phyloP scores from a whole-genome alignment of 2,888 invertebrate genomes.

The Habroteleia sp. region DNA sequence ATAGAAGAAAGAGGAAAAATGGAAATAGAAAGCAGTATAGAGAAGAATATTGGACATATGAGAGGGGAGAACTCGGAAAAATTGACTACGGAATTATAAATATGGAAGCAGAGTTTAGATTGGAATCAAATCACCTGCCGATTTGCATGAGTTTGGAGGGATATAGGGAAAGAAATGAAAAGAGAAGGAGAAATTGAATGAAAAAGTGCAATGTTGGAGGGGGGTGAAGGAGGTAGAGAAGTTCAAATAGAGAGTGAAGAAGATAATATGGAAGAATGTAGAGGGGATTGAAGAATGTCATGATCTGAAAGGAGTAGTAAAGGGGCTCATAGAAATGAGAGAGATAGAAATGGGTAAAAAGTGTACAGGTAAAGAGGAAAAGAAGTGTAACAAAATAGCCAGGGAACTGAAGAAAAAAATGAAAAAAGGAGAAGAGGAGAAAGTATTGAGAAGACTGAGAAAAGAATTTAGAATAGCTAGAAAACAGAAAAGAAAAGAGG shows the following conservation, averaged over 20 bases:
- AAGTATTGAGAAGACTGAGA: neutral
- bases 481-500: neutral
- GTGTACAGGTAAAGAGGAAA: neutral
- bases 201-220: too few relatives aligned
- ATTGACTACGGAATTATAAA: neutral
- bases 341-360: neutral
- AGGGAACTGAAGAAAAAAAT: neutral
- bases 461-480: neutral
- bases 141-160: neutral
- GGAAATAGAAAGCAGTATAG: neutral
- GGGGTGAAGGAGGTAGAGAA: too few relatives aligned
- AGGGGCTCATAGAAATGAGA: neutral
- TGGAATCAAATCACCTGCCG: constrained; percentile 4
- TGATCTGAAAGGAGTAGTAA: neutral
- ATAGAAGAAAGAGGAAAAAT: neutral
- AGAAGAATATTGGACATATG: constrained; percentile 5
- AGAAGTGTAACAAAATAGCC: neutral
- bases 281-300: neutral
- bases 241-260: too few relatives aligned
- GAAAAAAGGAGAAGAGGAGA: neutral
- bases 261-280: neutral
- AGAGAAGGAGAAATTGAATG: neutral
- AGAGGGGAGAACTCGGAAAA: neutral
- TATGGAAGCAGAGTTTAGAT: neutral
- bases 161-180: neutral